A percentile compares a stretch with the other conserved stretches of the same genome.
Evolutionary conservation across 92 coral and sea anemone genomes (phyloP).

Genomic region (Porites lobata): DNA sequence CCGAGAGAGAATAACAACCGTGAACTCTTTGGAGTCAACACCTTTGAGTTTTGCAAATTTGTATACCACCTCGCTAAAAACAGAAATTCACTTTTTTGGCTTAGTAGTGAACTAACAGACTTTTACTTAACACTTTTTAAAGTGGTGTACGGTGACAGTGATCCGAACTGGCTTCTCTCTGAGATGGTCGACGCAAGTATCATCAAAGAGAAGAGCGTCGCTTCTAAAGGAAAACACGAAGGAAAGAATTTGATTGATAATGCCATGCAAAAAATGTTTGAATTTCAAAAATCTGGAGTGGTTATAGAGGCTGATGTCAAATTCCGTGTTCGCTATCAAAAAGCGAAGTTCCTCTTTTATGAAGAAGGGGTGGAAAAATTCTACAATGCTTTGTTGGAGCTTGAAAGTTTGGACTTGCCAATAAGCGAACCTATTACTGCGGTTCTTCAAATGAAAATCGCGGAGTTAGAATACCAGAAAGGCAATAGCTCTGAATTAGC

Average conservation of each 20-base stretch:
- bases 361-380: not conserved
- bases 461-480: not conserved
- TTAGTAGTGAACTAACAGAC: not conserved
- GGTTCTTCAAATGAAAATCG: not conserved
- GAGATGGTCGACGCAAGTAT: not conserved
- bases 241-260: not conserved
- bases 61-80: not conserved
- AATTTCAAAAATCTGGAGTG: not conserved
- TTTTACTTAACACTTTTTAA: not conserved
- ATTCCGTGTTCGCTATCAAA: not conserved
- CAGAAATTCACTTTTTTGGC: not conserved
- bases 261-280: not conserved
- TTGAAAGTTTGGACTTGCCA: not conserved
- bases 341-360: not conserved
- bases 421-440: not conserved
- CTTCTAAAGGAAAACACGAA: not conserved
- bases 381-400: not conserved
- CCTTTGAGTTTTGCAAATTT: not conserved
- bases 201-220: not conserved
- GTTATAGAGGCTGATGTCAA: not conserved
- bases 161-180: not conserved
- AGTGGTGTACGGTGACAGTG: not conserved
- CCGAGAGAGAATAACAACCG: not conserved
- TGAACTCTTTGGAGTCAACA: too few species aligned
- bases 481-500: not conserved